These are phyloP conservation scores for Corvus hawaiiensis DNA, from an alignment of 2,113 vertebrate species.

Conservation along the genomic window DNA sequence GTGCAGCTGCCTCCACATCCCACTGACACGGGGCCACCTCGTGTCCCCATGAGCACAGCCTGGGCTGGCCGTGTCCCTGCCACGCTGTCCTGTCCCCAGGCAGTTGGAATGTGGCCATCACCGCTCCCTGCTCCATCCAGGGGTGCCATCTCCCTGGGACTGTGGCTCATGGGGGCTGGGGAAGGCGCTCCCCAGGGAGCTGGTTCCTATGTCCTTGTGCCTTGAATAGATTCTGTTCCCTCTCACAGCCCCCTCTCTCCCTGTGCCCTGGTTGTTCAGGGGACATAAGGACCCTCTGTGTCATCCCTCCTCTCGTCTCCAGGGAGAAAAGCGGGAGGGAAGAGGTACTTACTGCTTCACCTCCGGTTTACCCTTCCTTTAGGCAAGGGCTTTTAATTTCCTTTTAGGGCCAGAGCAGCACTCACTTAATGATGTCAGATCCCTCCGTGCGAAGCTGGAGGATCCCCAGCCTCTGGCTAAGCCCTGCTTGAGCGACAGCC, in stretches of 20 bases:
- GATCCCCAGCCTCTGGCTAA: conserved; percentile 5
- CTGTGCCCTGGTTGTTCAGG: neutral
- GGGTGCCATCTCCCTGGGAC: neutral
- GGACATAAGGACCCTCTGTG: neutral
- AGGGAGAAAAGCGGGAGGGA: neutral
- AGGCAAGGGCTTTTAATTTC: conserved; percentile 24
- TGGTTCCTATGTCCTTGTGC: neutral
- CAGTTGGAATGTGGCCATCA: neutral
- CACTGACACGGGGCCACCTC: neutral
- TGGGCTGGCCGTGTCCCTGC: neutral
- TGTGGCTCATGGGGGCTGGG: neutral
- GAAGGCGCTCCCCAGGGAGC: neutral
- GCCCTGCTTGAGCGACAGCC: neutral
- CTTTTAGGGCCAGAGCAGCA: neutral
- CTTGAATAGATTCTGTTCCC: neutral
- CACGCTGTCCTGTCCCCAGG: neutral
- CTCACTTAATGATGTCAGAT: neutral
- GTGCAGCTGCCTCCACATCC: neutral
- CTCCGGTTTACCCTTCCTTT: neutral
- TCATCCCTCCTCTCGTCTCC: neutral
- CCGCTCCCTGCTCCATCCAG: neutral
- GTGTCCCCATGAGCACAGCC: rapidly evolving
- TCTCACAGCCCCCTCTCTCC: neutral
- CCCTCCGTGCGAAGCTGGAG: neutral
- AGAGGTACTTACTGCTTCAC: neutral